A percentile compares a stretch with the other conserved stretches of the same genome.
Evolutionary conservation across 2,113 vertebrate genomes (phyloP).

Genomic region (Oreotrochilus melanogaster): DNA sequence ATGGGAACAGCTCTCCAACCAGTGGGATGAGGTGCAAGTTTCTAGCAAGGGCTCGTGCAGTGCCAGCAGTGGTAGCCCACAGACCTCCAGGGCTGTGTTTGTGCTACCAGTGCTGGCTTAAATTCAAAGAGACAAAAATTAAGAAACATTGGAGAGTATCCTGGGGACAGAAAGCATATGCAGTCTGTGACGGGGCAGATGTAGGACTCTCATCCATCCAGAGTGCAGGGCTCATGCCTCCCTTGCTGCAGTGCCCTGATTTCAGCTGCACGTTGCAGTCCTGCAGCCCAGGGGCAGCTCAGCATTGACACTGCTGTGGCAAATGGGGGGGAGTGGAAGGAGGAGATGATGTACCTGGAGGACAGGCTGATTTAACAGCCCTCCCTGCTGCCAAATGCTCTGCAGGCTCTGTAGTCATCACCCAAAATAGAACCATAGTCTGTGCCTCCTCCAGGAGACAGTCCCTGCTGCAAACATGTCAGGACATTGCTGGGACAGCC

Average conservation of each 20-base stretch:
- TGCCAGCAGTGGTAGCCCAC: background rate
- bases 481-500: background rate
- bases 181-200: background rate
- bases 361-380: background rate
- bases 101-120: background rate
- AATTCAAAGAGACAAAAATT: background rate
- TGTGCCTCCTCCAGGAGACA: background rate
- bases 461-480: background rate
- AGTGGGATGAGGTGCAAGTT: background rate
- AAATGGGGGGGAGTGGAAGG: background rate
- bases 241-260: background rate
- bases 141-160: background rate
- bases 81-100: background rate
- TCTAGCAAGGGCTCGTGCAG: background rate
- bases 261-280: background rate
- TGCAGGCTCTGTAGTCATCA: background rate
- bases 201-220: background rate
- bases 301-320: background rate
- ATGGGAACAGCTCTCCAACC: background rate
- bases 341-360: background rate
- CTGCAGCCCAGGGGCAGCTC: background rate
- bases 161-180: background rate
- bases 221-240: rapidly evolving
- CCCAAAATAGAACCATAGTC: background rate
- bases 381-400: constrained; percentile 1